These are phyloP conservation scores for Drosophila sulfurigaster DNA, from an alignment of 1,140 invertebrate genomes.

Conservation along the genomic window DNA sequence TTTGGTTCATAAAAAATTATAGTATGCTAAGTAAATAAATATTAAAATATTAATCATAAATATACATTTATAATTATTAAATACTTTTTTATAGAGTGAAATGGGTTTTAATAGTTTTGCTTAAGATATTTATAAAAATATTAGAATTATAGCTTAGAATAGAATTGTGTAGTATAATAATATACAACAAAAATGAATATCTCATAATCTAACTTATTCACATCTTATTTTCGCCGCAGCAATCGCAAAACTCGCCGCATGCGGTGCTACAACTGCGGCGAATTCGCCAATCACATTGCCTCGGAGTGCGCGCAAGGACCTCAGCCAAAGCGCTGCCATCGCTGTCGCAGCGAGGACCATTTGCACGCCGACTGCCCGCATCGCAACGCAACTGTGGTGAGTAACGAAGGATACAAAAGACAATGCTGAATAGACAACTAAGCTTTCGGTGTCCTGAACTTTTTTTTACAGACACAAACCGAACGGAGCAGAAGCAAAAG, in stretches of 20 bases:
- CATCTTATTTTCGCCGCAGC: slow-evolving; percentile 53
- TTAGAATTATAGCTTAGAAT: no score
- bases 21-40: no score
- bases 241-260: slow-evolving; percentile 92
- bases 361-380: slow-evolving; percentile 93
- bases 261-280: slow-evolving; percentile 96
- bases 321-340: slow-evolving; percentile 95
- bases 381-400: slow-evolving; percentile 57
- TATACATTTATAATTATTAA: no score
- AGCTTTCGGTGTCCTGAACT: neutral
- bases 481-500: slow-evolving; percentile 41
- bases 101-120: no score
- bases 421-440: neutral
- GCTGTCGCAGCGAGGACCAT: slow-evolving; percentile 94
- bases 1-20: no score
- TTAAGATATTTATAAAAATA: no score
- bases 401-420: slow-evolving; percentile 18
- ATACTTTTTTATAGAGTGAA: no score
- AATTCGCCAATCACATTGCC: slow-evolving; percentile 95
- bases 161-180: no score
- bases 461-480: slow-evolving; percentile 52
- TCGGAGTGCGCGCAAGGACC: slow-evolving; percentile 94
- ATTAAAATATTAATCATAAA: no score
- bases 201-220: no score
- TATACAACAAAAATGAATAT: no score